phyloP scores from a whole-genome alignment of 2,113 vertebrate genomes.

The Sorex araneus region DNA sequence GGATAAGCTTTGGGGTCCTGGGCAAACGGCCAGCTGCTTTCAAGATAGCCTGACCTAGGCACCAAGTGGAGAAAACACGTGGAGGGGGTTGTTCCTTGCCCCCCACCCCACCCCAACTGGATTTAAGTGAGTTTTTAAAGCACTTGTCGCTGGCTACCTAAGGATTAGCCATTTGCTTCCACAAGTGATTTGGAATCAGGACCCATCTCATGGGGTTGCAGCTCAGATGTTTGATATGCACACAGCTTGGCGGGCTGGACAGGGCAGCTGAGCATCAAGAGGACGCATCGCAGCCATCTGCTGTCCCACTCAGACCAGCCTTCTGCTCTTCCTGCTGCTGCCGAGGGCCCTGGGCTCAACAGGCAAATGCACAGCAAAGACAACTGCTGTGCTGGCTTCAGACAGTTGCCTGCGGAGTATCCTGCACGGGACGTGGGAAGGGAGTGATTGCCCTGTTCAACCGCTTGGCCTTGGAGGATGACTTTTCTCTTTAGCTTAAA shows the following conservation, averaged over 20 bases:
- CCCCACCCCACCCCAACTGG: background rate
- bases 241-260: constrained; percentile 74
- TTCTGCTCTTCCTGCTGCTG: constrained; percentile 48
- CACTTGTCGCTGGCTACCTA: constrained; percentile 39
- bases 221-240: constrained; percentile 76
- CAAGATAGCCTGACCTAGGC: background rate
- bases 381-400: constrained; percentile 66
- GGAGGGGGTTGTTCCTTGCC: constrained; percentile 3
- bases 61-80: constrained; percentile 4
- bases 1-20: background rate
- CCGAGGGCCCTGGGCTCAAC: background rate
- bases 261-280: constrained; percentile 74
- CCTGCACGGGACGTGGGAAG: background rate
- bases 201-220: constrained; percentile 70
- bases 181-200: constrained; percentile 78
- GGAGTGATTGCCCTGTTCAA: background rate
- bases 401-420: constrained; percentile 55
- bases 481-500: constrained; percentile 3
- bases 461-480: background rate
- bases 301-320: constrained; percentile 62
- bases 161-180: constrained; percentile 81
- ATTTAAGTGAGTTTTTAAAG: constrained; percentile 55
- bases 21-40: background rate
- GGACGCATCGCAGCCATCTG: constrained; percentile 76
- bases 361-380: constrained; percentile 62